These are phyloP conservation scores for Microtus montanus DNA, from an alignment of 2,113 vertebrate species.

Conservation along the genomic window DNA sequence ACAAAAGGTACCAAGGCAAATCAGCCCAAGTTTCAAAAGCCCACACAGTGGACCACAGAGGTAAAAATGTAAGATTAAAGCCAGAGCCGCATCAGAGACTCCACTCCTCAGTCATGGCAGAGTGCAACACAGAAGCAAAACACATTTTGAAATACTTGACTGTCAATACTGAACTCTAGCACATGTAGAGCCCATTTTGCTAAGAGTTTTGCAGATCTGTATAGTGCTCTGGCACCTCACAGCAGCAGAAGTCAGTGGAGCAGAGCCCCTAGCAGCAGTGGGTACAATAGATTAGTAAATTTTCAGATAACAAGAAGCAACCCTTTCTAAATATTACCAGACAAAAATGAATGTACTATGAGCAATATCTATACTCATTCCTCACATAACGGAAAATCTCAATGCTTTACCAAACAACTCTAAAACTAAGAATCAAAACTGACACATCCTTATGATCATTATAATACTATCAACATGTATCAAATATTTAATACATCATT, in stretches of 20 bases:
- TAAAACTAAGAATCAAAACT: slow-evolving; percentile 56
- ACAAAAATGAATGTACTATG: slow-evolving; percentile 25
- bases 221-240: neutral
- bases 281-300: neutral
- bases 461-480: neutral
- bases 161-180: neutral
- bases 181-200: neutral
- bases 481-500: slow-evolving; percentile 35
- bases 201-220: neutral
- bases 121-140: neutral
- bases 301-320: slow-evolving; percentile 14
- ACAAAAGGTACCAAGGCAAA: slow-evolving; percentile 27
- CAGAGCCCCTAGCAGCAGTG: neutral
- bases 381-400: slow-evolving; percentile 56
- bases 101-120: neutral
- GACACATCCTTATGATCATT: slow-evolving; percentile 45
- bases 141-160: neutral
- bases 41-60: neutral
- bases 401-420: slow-evolving; percentile 66
- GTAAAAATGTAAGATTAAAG: neutral
- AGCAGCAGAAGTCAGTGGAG: neutral
- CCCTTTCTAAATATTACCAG: neutral
- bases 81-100: neutral
- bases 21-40: neutral
- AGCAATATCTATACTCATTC: slow-evolving; percentile 7